Percentiles rank a stretch among this genome's conserved stretches.
These are phyloP conservation scores for Poecile montanus DNA, from an alignment of 2,797 vertebrate genomes.

Conservation along the genomic window DNA sequence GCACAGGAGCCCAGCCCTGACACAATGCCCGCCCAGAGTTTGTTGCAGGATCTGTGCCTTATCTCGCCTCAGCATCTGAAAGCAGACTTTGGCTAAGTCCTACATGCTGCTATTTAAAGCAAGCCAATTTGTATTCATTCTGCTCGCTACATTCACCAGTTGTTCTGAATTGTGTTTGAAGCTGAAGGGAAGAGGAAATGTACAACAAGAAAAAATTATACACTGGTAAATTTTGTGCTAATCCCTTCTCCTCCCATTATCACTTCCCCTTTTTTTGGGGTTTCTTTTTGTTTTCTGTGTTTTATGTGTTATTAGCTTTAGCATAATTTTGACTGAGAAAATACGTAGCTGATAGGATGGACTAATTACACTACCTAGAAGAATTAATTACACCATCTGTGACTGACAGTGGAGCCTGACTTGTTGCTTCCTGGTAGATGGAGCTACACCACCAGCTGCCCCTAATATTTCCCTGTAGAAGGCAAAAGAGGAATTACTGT, in stretches of 20 bases:
- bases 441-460: slow-evolving; percentile 63
- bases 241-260: slow-evolving; percentile 69
- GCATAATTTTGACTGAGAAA: slow-evolving; percentile 73
- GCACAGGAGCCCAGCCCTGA: not conserved
- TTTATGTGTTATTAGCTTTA: slow-evolving; percentile 73
- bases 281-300: slow-evolving; percentile 67
- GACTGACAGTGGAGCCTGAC: slow-evolving; percentile 69
- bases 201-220: slow-evolving; percentile 73
- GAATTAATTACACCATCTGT: slow-evolving; percentile 76
- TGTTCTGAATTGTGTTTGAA: slow-evolving; percentile 71
- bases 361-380: slow-evolving; percentile 75
- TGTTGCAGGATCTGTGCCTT: slow-evolving; percentile 30
- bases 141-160: slow-evolving; percentile 68
- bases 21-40: not conserved
- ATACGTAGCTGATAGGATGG: slow-evolving; percentile 66
- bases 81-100: slow-evolving; percentile 69
- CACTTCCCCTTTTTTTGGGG: not conserved
- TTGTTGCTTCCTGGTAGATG: slow-evolving; percentile 67
- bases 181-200: slow-evolving; percentile 72
- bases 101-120: slow-evolving; percentile 71
- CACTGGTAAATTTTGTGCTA: slow-evolving; percentile 70
- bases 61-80: slow-evolving; percentile 58
- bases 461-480: slow-evolving; percentile 4
- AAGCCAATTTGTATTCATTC: slow-evolving; percentile 74
- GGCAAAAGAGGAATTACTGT: slow-evolving; percentile 36